Base-by-base conservation (phyloP, 2,113 vertebrate species). In the Argyrosomus japonicus region DNA sequence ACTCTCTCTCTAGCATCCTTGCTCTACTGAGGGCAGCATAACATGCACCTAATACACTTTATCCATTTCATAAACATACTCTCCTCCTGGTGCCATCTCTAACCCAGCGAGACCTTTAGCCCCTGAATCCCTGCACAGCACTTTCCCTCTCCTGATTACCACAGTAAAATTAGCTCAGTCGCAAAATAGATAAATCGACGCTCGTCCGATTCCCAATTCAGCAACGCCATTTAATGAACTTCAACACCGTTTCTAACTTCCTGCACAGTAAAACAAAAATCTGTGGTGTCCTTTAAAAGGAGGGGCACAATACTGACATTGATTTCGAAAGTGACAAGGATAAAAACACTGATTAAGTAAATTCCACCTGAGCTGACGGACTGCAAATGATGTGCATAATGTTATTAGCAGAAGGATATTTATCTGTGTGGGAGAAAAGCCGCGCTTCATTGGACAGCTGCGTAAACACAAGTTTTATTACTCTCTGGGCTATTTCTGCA, bases 391-490 rank as follows among this genome's bases (percentile, higher is more conserved):
- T 61, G 51, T 72, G 64, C 12, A 18, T 77, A 53, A 74, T 65
- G 69, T 73, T 78, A 84, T 51, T 76, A 85, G n/a, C 61, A 62
- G 60, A 56, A 47, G 12, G 45, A 64, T 67, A 23, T 86, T 72
- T 84, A 67, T 84, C 68, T 45, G 60, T 36, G 81, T 57, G 61
- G 50, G 60, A 73, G 70, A 74, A 65, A 81, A 81, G 64, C n/a
- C 68, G 57, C 0, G 17, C 54, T 89, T 88, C 50, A 63, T 47
- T 23, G 63, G 45, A 86, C 87, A 85, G 86, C 89, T 89, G 82
- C 45, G 4, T 68, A 86, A 92, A 86, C 85, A 82, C 17, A 73
- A 27, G 15, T 48, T 86, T 74, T 69, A 88, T 79, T 82, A 73
- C 78, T 83, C 23, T n/a, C n/a, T 27, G 61, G 50, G 47, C 27